Evolutionary conservation across 2,113 vertebrate genomes (phyloP).

Genomic region (Neofelis nebulosa): DNA sequence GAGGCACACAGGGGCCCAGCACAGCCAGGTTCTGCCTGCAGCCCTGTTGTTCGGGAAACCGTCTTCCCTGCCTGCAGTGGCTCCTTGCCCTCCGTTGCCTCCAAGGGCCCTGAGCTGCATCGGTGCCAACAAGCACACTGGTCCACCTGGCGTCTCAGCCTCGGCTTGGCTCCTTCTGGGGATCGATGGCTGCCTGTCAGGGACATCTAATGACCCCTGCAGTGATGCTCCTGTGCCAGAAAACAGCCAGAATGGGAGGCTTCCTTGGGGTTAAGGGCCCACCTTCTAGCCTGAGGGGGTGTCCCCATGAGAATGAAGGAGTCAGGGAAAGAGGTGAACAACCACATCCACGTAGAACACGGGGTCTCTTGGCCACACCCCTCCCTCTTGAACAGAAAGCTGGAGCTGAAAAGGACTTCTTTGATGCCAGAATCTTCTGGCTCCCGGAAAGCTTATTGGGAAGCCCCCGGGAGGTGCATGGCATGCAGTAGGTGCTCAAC

Average conservation of each 20-base stretch:
- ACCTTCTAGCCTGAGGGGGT: neutral
- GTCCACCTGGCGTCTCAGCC: neutral
- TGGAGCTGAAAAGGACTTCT: neutral
- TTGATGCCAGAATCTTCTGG: neutral
- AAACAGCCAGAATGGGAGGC: neutral
- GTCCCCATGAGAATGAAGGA: neutral
- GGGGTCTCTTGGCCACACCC: neutral
- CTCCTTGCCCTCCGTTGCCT: rapidly evolving
- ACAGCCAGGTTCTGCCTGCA: neutral
- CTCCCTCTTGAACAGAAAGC: neutral
- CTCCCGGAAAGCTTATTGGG: neutral
- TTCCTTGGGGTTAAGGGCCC: neutral
- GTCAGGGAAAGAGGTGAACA: neutral
- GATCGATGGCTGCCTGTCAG: neutral
- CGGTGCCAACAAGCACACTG: neutral
- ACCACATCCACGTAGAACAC: neutral
- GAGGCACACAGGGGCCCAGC: neutral
- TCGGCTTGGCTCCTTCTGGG: neutral
- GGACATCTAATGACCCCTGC: neutral
- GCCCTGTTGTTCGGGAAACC: neutral
- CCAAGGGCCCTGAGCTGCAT: neutral
- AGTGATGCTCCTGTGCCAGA: neutral
- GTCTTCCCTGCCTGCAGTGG: neutral
- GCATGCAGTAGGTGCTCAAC: neutral
- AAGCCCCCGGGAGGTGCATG: neutral